These are phyloP conservation scores for Trachelus tabidus DNA, from an alignment of 2,888 invertebrate species.

Conservation along the genomic window DNA sequence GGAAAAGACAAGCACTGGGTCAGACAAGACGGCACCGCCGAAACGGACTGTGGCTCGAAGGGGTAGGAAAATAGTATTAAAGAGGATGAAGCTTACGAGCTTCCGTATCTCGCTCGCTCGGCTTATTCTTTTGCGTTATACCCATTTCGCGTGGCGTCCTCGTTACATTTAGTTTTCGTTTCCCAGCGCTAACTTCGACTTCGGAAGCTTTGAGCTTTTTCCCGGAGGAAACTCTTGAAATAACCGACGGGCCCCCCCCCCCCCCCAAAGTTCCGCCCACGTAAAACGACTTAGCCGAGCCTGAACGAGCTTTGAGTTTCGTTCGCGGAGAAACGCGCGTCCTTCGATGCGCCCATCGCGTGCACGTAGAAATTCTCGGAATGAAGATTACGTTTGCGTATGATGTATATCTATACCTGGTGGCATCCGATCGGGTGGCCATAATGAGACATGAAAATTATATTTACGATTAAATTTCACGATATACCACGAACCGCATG, in stretches of 20 bases:
- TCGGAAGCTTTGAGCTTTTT: neutral
- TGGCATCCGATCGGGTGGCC: neutral
- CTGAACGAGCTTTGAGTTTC: neutral
- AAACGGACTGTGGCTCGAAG: constrained; percentile 9
- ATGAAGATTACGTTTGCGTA: neutral
- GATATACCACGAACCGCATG: neutral
- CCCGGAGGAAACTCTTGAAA: neutral
- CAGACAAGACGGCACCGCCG: constrained; percentile 32
- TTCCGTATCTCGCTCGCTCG: neutral
- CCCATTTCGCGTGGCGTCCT: neutral
- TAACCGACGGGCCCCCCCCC: neutral
- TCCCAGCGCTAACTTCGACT: neutral
- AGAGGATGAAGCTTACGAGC: constrained; percentile 27
- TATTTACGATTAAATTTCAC: neutral
- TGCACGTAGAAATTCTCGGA: neutral
- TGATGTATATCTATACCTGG: neutral
- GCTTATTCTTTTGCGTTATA: neutral
- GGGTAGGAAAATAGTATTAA: constrained; percentile 35
- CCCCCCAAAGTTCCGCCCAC: neutral
- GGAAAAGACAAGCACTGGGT: constrained; percentile 31
- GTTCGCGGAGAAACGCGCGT: neutral
- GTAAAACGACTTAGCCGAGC: neutral
- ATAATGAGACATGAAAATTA: neutral
- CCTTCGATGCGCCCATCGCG: neutral
- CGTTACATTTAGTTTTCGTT: neutral